These are phyloP conservation scores for Scomberomorus guttatus DNA, from an alignment of 2,797 vertebrate genomes.

Conservation along the genomic window DNA sequence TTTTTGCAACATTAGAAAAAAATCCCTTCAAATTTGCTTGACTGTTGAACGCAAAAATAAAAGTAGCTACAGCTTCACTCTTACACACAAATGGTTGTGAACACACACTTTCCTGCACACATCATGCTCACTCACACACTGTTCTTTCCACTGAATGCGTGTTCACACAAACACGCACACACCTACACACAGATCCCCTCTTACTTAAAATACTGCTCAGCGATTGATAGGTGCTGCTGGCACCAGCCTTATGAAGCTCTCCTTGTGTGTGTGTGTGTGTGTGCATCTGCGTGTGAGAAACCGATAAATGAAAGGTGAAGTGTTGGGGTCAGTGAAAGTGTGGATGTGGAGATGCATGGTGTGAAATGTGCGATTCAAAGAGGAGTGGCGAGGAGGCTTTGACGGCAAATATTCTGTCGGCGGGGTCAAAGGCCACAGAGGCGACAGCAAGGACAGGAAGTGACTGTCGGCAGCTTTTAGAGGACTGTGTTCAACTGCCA, in stretches of 20 bases:
- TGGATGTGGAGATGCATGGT: constrained; percentile 25
- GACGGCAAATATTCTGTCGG: constrained; percentile 40
- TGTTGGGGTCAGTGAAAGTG: constrained; percentile 32
- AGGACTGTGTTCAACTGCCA: constrained; percentile 22
- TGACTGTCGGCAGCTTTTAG: constrained; percentile 62
- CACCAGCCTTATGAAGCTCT: constrained; percentile 21
- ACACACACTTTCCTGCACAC: constrained; percentile 38
- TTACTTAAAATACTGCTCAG: constrained; percentile 69
- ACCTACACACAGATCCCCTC: constrained; percentile 43
- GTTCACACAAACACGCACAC: constrained; percentile 27
- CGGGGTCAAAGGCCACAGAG: constrained; percentile 61
- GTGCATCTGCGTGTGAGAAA: constrained; percentile 15
- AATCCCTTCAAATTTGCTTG: background rate
- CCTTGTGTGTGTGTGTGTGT: constrained; percentile 24
- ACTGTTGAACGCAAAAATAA: background rate
- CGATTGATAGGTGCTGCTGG: constrained; percentile 62
- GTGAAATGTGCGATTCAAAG: constrained; percentile 37
- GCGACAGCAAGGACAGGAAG: constrained; percentile 53
- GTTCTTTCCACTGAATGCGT: constrained; percentile 58
- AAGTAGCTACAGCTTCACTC: constrained; percentile 1
- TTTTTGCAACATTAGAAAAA: background rate
- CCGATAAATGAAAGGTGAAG: constrained; percentile 45
- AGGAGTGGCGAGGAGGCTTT: constrained; percentile 35
- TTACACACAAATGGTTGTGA: background rate
- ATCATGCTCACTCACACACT: constrained; percentile 37